phyloP scores from a whole-genome alignment of 2,888 invertebrate genomes.

The Nymphalis polychloros region DNA sequence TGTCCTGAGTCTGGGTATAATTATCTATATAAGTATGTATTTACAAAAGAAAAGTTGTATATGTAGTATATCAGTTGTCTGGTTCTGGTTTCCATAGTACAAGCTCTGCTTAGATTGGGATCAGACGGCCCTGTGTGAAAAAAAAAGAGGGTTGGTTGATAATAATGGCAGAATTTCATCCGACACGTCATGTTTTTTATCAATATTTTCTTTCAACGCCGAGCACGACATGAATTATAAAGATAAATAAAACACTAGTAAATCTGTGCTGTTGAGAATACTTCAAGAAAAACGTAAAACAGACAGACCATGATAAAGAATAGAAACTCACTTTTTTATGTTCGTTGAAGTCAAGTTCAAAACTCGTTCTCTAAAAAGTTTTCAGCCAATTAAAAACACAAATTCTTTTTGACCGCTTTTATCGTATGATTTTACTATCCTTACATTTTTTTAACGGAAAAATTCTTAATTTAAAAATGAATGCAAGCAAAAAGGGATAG shows the following conservation, averaged over 20 bases:
- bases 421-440: slow-evolving; percentile 13
- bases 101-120: too few relatives aligned
- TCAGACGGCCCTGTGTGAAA: too few relatives aligned
- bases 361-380: slow-evolving; percentile 12
- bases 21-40: too few relatives aligned
- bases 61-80: too few relatives aligned
- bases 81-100: too few relatives aligned
- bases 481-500: not conserved
- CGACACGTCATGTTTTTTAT: too few relatives aligned
- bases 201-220: too few relatives aligned
- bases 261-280: not conserved
- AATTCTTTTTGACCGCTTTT: slow-evolving; percentile 16
- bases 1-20: too few relatives aligned
- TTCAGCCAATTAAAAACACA: slow-evolving; percentile 25
- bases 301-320: not conserved
- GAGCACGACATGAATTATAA: too few relatives aligned
- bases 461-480: slow-evolving; percentile 7
- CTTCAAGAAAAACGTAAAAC: not conserved
- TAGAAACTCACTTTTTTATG: not conserved
- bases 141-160: too few relatives aligned
- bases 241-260: not conserved
- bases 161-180: too few relatives aligned
- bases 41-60: too few relatives aligned
- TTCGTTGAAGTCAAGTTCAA: not conserved
- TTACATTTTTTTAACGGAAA: slow-evolving; percentile 8